These are phyloP conservation scores for Pectinophora gossypiella DNA, from an alignment of 1,140 invertebrate species.

Conservation along the genomic window DNA sequence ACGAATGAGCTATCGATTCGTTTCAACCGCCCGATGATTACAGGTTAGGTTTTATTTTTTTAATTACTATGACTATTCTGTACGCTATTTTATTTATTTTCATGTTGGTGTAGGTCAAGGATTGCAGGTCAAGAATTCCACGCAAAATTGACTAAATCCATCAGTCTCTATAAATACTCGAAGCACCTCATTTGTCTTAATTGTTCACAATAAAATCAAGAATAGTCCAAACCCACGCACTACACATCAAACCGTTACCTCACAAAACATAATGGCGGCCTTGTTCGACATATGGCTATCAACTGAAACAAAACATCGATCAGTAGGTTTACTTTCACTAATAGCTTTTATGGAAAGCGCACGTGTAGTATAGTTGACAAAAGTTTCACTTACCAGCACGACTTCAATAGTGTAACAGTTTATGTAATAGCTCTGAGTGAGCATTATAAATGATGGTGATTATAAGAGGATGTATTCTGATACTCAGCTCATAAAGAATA, in stretches of 20 bases:
- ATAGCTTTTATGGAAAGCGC: constrained; percentile 4
- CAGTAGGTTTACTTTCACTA: constrained; percentile 5
- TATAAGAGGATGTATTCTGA: neutral
- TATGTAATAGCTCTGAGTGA: neutral
- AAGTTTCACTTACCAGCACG: constrained; percentile 3
- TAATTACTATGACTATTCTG: too few species aligned
- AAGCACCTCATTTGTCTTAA: neutral
- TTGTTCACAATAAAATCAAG: neutral
- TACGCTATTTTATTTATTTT: neutral
- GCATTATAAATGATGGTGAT: neutral
- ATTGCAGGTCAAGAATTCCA: neutral
- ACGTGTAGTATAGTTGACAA: constrained; percentile 1
- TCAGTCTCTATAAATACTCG: neutral
- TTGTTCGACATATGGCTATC: constrained; percentile 5
- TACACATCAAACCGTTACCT: neutral
- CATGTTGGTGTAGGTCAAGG: neutral
- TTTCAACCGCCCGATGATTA: too few species aligned
- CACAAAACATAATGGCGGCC: neutral
- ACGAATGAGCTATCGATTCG: too few species aligned
- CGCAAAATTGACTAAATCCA: neutral
- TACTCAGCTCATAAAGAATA: neutral
- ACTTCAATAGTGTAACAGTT: neutral
- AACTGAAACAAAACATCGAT: neutral
- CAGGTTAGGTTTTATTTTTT: too few species aligned
- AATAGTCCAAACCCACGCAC: neutral